Evolutionary conservation across 2,888 invertebrate species (phyloP).

Genomic region (Scaptomyza caliginosa): DNA sequence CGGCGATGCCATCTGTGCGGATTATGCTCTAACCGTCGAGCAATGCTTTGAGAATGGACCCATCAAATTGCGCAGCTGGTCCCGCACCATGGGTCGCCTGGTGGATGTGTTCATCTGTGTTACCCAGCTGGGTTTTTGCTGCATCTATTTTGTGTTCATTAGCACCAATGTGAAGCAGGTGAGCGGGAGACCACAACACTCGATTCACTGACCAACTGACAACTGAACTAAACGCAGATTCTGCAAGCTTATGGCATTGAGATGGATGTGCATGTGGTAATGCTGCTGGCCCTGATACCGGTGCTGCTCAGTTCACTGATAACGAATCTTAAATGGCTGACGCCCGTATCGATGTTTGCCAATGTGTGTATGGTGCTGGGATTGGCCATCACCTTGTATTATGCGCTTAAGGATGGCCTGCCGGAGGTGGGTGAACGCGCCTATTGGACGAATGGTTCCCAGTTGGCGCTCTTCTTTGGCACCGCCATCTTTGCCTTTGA

Average conservation of each 20-base stretch:
- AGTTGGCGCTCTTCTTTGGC: conserved; percentile 95
- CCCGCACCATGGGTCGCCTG: conserved; percentile 87
- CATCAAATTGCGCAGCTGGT: conserved; percentile 86
- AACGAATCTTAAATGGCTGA: conserved; percentile 92
- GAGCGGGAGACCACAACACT: conserved; percentile 31
- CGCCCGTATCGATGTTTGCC: conserved; percentile 95
- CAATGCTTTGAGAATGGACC: conserved; percentile 92
- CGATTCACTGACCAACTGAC: not conserved
- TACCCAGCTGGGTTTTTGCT: conserved; percentile 99
- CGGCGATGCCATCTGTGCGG: conserved; percentile 86
- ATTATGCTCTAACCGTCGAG: conserved; percentile 93
- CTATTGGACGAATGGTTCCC: conserved; percentile 86
- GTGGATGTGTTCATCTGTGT: conserved; percentile 95
- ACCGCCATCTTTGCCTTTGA: conserved; percentile 98
- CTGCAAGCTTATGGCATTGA: conserved; percentile 87
- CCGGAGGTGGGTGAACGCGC: conserved; percentile 86
- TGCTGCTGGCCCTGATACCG: conserved; percentile 89
- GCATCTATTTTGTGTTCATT: conserved; percentile 98
- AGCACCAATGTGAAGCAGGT: conserved; percentile 93
- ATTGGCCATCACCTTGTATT: conserved; percentile 93
- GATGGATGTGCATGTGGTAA: conserved; percentile 87
- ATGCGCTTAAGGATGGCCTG: conserved; percentile 92
- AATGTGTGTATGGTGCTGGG: conserved; percentile 94
- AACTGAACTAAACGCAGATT: conserved; percentile 87
- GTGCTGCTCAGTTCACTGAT: conserved; percentile 91